Evolutionary conservation across 2,113 vertebrate genomes (phyloP).

Genomic region (Nothoprocta perdicaria): DNA sequence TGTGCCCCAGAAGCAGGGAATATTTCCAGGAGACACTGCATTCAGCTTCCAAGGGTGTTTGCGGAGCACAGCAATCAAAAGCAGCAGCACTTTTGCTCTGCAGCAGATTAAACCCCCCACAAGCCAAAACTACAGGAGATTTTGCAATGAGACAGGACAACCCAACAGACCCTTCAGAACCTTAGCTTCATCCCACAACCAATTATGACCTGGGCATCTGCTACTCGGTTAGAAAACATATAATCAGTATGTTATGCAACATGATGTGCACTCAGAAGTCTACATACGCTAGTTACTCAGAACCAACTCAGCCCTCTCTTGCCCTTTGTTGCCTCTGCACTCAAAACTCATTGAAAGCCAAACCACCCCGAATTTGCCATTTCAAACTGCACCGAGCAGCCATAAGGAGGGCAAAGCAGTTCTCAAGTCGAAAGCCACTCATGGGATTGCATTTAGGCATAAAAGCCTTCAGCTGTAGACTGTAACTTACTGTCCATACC

Average conservation of each 20-base stretch:
- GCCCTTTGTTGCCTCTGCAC: not conserved
- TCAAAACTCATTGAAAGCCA: not conserved
- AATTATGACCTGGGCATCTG: not conserved
- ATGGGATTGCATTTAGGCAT: not conserved
- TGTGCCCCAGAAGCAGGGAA: not conserved
- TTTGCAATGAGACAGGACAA: not conserved
- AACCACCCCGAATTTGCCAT: not conserved
- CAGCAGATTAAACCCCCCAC: not conserved
- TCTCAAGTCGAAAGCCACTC: not conserved
- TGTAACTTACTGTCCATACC: not conserved
- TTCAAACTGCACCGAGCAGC: not conserved
- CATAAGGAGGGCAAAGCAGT: not conserved
- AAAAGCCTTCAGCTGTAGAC: not conserved
- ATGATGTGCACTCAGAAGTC: not conserved
- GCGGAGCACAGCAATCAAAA: not conserved
- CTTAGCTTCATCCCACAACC: not conserved
- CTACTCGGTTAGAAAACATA: not conserved
- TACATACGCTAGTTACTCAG: not conserved
- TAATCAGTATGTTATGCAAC: not conserved
- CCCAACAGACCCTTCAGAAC: too few relatives aligned
- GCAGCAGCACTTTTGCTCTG: not conserved
- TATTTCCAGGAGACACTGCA: not conserved
- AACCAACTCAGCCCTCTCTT: not conserved
- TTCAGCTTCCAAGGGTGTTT: not conserved
- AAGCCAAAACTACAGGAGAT: accelerated